A percentile compares a stretch with the other conserved stretches of the same genome.
Conservation (phyloP, 2,113 vertebrate species). For the Sinocyclocheilus anshuiensis region DNA sequence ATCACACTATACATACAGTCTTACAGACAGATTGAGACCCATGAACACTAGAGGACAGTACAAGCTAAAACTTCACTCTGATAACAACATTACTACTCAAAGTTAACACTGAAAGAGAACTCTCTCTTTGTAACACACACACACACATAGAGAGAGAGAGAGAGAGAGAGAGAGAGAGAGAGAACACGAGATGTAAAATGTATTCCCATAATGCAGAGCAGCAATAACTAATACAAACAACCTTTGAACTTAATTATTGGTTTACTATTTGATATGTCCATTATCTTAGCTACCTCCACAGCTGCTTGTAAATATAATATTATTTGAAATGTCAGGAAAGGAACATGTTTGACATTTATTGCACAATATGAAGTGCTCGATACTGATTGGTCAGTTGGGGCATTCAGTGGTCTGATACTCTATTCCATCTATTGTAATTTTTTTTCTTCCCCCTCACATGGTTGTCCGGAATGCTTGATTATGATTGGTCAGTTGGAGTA, state of each 20-base stretch:
- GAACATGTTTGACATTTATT: no score
- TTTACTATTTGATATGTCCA: neutral
- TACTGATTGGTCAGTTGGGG: neutral
- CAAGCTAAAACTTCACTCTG: neutral
- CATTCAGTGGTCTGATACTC: neutral
- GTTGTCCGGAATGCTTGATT: no score
- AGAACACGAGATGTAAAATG: neutral
- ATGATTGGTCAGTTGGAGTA: no score
- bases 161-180: neutral
- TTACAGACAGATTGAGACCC: neutral
- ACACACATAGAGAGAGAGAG: neutral
- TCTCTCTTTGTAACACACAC: no score
- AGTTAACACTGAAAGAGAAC: neutral
- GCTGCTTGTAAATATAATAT: neutral
- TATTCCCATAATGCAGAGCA: neutral
- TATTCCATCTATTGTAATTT: neutral
- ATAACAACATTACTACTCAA: neutral
- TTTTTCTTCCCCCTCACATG: no score
- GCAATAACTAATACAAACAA: slow-evolving; percentile 8
- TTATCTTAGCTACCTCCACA: neutral
- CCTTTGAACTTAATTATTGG: neutral
- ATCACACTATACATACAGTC: no score
- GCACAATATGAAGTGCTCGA: neutral
- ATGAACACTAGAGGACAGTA: slow-evolving; percentile 30
- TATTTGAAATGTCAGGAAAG: neutral